phyloP scores from a whole-genome alignment of 2,888 invertebrate genomes.

The Agriopis aurantiaria region DNA sequence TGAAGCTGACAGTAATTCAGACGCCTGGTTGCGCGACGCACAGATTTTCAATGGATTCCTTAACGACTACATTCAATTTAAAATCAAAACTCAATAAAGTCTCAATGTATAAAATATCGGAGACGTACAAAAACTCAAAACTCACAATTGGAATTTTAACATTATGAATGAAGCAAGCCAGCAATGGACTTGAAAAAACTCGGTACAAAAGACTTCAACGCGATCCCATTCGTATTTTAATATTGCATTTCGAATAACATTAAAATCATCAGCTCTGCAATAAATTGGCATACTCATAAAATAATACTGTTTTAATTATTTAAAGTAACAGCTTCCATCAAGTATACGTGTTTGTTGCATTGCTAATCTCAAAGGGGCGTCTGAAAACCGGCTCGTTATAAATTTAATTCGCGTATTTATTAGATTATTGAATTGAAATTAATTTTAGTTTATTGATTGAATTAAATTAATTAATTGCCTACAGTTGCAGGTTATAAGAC shows the following conservation, averaged over 20 bases:
- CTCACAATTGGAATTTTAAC: conserved; percentile 13
- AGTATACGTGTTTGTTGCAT: conserved; percentile 35
- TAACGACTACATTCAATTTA: conserved; percentile 53
- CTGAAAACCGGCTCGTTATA: conserved; percentile 22
- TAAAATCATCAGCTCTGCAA: conserved; percentile 11
- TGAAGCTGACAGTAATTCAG: conserved; percentile 65
- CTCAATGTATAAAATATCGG: conserved; percentile 22
- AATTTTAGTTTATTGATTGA: conserved; percentile 22
- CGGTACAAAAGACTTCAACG: conserved; percentile 36
- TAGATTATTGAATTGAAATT: conserved; percentile 13
- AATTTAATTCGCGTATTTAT: conserved; percentile 11
- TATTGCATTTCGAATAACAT: conserved; percentile 22
- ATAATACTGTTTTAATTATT: conserved; percentile 29
- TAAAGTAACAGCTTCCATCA: conserved; percentile 37
- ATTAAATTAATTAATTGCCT: conserved; percentile 7
- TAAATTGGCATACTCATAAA: conserved; percentile 20
- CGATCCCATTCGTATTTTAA: conserved; percentile 14
- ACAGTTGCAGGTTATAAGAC: conserved; percentile 32
- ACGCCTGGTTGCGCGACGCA: conserved; percentile 55
- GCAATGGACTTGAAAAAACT: conserved; percentile 21
- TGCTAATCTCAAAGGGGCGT: conserved; percentile 33
- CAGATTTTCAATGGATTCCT: conserved; percentile 77
- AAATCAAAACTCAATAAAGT: conserved; percentile 36
- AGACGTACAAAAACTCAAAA: conserved; percentile 25
- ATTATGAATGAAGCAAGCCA: conserved; percentile 13